Conservation (phyloP, 2,888 invertebrate genomes). For the Myathropa florea region DNA sequence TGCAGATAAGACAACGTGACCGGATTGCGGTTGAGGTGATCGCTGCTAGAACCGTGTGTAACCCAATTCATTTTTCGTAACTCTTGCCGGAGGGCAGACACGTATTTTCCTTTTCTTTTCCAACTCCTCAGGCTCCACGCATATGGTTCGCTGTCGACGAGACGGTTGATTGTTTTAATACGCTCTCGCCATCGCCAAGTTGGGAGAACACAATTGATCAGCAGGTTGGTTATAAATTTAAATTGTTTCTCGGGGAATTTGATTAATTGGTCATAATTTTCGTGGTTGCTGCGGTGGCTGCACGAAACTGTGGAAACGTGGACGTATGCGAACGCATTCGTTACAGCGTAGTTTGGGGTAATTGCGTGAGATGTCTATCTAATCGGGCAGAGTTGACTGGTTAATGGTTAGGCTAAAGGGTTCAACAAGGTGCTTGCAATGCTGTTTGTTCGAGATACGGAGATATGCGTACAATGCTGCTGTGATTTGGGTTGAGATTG, state of each 20-base stretch:
- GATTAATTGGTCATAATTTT: constrained; percentile 54
- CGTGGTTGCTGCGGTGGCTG: constrained; percentile 15
- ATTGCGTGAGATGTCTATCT: constrained; percentile 25
- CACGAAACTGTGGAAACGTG: constrained; percentile 25
- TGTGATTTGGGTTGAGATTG: neutral
- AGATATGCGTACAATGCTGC: neutral
- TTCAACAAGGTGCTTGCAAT: neutral
- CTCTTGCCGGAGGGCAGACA: constrained; percentile 28
- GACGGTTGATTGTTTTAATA: constrained; percentile 23
- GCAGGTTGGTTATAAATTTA: constrained; percentile 50
- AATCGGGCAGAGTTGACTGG: neutral
- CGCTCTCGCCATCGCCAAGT: constrained; percentile 8
- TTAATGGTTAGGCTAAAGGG: neutral
- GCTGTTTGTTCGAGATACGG: neutral
- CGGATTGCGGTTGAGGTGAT: constrained; percentile 65
- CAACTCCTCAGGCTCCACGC: constrained; percentile 12
- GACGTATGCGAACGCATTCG: constrained; percentile 22
- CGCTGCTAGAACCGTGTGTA: constrained; percentile 45
- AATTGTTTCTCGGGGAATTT: constrained; percentile 37
- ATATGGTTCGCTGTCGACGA: neutral
- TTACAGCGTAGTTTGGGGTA: constrained; percentile 15
- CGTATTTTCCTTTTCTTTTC: constrained; percentile 10
- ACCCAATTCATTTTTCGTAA: constrained; percentile 57
- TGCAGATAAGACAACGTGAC: constrained; percentile 56
- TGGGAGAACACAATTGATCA: constrained; percentile 21